Evolutionary conservation across 2,888 invertebrate genomes (phyloP).

Genomic region (Hipparchia semele): DNA sequence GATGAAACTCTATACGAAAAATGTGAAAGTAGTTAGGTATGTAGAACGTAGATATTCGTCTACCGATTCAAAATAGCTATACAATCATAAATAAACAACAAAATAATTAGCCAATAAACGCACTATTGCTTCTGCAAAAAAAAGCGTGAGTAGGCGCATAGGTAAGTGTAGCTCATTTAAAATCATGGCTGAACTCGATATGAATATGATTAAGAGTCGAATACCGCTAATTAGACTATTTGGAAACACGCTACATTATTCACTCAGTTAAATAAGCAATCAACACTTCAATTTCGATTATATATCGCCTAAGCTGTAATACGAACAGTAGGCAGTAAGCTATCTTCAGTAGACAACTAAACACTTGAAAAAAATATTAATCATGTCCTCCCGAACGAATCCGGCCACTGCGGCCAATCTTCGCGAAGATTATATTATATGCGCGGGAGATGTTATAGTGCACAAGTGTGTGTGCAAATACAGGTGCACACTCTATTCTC

Average conservation of each 20-base stretch:
- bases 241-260: constrained; percentile 20
- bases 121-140: constrained; percentile 2
- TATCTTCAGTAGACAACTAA: not conserved
- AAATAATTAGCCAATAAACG: not conserved
- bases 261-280: constrained; percentile 21
- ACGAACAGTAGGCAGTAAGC: constrained; percentile 1
- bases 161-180: constrained; percentile 21
- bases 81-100: not conserved
- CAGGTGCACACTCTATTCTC: too few relatives aligned
- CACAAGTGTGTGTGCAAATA: too few relatives aligned
- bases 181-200: constrained; percentile 11
- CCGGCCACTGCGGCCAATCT: too few relatives aligned
- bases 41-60: too few relatives aligned
- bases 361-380: constrained; percentile 21
- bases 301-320: constrained; percentile 6
- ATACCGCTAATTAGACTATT: constrained; percentile 17
- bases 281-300: constrained; percentile 21
- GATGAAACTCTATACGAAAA: not conserved
- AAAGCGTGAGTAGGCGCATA: not conserved
- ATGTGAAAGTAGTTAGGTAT: not conserved
- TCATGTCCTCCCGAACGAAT: too few relatives aligned
- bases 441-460: too few relatives aligned
- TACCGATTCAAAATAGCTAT: not conserved
- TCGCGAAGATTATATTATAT: too few relatives aligned
- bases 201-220: constrained; percentile 6